These are phyloP conservation scores for Alligator sinensis DNA, from an alignment of 2,113 vertebrate species.

Conservation along the genomic window DNA sequence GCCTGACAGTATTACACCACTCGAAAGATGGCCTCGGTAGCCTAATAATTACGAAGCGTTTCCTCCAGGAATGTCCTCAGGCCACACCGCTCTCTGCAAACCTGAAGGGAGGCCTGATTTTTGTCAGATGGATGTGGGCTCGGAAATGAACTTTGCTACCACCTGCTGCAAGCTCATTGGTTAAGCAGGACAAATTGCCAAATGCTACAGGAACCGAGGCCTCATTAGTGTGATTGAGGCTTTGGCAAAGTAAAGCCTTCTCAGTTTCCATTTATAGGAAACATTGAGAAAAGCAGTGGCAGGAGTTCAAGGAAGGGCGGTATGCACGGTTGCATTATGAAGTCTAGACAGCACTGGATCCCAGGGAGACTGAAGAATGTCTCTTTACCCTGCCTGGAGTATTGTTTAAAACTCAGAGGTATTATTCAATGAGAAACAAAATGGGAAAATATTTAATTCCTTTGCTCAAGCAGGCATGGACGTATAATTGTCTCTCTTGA, in stretches of 20 bases:
- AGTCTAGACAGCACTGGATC: slow-evolving; percentile 15
- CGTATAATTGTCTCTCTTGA: not conserved
- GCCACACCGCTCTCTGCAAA: accelerated
- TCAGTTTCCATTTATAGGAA: not conserved
- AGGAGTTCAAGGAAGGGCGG: not conserved
- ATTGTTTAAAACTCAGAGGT: not conserved
- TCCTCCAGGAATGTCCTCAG: not conserved
- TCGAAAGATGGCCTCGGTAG: not conserved
- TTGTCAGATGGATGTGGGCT: not conserved
- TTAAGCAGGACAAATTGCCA: not conserved
- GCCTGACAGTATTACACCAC: accelerated
- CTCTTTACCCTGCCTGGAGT: not conserved
- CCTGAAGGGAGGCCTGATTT: not conserved
- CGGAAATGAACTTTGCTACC: not conserved
- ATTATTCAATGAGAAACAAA: not conserved
- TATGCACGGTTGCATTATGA: not conserved
- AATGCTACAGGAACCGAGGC: not conserved
- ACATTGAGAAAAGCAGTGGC: not conserved
- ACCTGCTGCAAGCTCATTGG: not conserved
- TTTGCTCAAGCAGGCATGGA: not conserved
- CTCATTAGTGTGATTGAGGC: not conserved
- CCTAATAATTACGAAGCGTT: accelerated
- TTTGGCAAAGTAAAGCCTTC: not conserved
- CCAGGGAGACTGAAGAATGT: slow-evolving; percentile 5
- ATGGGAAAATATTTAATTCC: not conserved